A percentile compares a stretch with the other conserved stretches of the same genome.
phyloP scores from a whole-genome alignment of 30 jellyfish, hydroid and myxozoan species.

The Sanderia malayensis region DNA sequence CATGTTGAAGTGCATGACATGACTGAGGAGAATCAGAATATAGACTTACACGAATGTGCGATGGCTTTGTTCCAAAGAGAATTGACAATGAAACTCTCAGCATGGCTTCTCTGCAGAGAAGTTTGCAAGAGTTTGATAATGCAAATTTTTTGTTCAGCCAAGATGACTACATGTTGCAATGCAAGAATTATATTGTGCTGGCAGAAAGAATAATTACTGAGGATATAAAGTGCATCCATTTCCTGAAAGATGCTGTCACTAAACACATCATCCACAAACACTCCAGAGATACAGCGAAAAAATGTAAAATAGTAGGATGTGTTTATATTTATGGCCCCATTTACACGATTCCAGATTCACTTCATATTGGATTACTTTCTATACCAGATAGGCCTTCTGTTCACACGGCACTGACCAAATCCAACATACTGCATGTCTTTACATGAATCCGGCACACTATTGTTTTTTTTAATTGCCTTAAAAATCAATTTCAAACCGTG shows the following conservation, averaged over 20 bases:
- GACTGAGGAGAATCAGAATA: not conserved
- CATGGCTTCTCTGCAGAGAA: not conserved
- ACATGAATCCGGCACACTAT: too few species aligned
- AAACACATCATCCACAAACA: conserved; percentile 17
- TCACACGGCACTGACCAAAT: too few species aligned
- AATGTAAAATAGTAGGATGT: not conserved
- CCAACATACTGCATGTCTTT: too few species aligned
- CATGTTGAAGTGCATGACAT: not conserved
- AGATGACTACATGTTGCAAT: conserved; percentile 3
- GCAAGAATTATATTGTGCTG: conserved; percentile 8
- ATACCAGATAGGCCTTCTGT: too few species aligned
- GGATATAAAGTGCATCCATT: not conserved
- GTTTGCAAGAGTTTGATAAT: conserved; percentile 3
- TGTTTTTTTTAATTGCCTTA: too few species aligned
- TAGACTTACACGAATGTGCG: not conserved
- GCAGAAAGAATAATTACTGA: not conserved
- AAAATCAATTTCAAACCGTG: too few species aligned
- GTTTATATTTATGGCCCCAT: not conserved
- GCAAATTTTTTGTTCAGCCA: not conserved
- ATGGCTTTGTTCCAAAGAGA: not conserved
- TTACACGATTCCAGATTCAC: too few species aligned
- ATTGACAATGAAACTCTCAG: not conserved
- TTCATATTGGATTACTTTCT: too few species aligned
- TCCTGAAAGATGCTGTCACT: conserved; percentile 3
- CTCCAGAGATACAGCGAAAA: not conserved